Conservation (phyloP, 2,888 invertebrate species). For the Quadriops clusia region DNA sequence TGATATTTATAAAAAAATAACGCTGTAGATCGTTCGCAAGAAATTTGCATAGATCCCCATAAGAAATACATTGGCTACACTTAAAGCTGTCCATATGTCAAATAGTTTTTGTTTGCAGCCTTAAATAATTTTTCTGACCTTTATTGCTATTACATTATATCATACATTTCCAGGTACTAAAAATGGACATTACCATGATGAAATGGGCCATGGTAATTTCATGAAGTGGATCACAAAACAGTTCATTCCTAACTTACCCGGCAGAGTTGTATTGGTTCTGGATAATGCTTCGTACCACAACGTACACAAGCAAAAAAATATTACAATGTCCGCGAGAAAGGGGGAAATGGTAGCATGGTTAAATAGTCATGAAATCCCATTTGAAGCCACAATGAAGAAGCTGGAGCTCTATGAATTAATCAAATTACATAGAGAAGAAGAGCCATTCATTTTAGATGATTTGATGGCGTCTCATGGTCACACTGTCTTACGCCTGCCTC, state of each 20-base stretch:
- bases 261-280: background rate
- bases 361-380: background rate
- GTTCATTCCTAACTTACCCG: constrained; percentile 5
- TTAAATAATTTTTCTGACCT: too few species aligned
- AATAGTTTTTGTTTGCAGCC: too few species aligned
- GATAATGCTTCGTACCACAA: constrained; percentile 6
- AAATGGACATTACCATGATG: constrained; percentile 8
- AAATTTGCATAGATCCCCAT: too few species aligned
- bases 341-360: constrained; percentile 3
- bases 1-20: too few species aligned
- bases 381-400: background rate
- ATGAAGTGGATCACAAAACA: constrained; percentile 2
- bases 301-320: background rate
- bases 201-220: constrained; percentile 4
- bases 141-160: too few species aligned
- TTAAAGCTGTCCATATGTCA: too few species aligned
- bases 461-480: constrained; percentile 6
- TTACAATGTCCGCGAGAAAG: background rate
- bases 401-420: constrained; percentile 4
- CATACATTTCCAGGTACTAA: too few species aligned
- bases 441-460: constrained; percentile 3
- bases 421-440: constrained; percentile 7
- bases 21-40: too few species aligned
- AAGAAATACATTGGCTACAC: too few species aligned
- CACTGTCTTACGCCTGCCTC: constrained; percentile 5